These are phyloP conservation scores for Trachelus troglodyta DNA, from an alignment of 2,888 invertebrate genomes.

Conservation along the genomic window DNA sequence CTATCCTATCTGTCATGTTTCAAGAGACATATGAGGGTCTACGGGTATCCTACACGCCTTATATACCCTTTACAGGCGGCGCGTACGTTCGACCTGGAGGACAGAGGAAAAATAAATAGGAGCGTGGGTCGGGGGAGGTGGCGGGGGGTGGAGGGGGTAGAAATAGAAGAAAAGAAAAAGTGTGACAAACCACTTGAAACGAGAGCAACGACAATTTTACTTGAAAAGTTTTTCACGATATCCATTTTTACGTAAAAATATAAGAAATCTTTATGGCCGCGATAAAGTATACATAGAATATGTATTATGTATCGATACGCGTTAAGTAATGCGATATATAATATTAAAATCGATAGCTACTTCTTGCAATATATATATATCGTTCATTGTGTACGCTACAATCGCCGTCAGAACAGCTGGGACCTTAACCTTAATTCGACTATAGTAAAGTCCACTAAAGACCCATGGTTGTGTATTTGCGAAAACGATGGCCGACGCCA, in stretches of 20 bases:
- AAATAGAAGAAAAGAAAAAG: slow-evolving; percentile 15
- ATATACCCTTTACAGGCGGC: neutral
- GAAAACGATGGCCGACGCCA: slow-evolving; percentile 9
- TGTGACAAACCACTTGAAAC: neutral
- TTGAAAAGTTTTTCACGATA: neutral
- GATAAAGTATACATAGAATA: neutral
- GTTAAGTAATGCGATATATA: neutral
- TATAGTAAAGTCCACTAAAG: slow-evolving; percentile 3
- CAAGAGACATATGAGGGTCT: neutral
- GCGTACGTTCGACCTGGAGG: neutral
- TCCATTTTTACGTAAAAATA: neutral
- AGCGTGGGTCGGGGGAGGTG: neutral
- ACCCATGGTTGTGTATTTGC: slow-evolving; percentile 13
- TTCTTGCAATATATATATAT: neutral
- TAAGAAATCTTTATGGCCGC: neutral
- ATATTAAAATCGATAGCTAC: neutral
- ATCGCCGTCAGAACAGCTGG: neutral
- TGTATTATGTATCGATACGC: neutral
- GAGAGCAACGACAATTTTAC: neutral
- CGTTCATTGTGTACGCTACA: neutral
- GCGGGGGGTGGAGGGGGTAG: neutral
- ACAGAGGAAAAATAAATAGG: slow-evolving; percentile 1
- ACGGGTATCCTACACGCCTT: neutral
- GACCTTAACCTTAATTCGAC: neutral
- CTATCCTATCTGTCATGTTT: neutral